Percentiles rank a stretch among this genome's conserved stretches.
These are phyloP conservation scores for Erethizon dorsatum DNA, from an alignment of 2,797 vertebrate genomes.

Conservation along the genomic window DNA sequence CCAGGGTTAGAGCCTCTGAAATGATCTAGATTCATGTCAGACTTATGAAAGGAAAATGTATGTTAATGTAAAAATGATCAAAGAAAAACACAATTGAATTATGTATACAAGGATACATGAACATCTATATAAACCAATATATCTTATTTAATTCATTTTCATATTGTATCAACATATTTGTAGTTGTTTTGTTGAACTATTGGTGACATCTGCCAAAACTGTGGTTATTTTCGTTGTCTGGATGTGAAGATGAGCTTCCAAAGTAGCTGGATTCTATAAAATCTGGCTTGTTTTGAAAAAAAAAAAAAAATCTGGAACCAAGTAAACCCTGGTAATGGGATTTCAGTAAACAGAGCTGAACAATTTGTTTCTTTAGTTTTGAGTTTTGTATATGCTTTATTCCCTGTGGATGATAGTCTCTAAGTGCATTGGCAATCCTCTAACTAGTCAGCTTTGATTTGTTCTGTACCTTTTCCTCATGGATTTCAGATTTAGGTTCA, in stretches of 20 bases:
- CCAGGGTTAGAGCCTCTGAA: not conserved
- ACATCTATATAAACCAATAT: not conserved
- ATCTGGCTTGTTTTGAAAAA: not conserved
- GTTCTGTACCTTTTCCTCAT: not conserved
- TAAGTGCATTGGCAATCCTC: not conserved
- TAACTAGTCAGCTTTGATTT: not conserved
- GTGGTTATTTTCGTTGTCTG: not conserved
- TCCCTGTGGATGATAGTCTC: not conserved
- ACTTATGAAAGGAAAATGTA: not conserved
- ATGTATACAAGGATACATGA: not conserved
- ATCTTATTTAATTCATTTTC: constrained; percentile 30
- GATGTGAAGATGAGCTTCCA: not conserved
- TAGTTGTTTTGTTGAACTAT: not conserved
- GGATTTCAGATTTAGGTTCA: not conserved
- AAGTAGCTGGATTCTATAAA: not conserved
- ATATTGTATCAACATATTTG: not conserved
- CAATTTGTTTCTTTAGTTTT: not conserved
- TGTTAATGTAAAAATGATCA: not conserved
- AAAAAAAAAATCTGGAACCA: not conserved
- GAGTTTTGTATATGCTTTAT: not conserved
- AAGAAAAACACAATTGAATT: not conserved
- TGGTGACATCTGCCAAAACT: not conserved
- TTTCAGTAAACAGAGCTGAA: not conserved
- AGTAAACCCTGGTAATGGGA: not conserved
- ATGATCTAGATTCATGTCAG: not conserved